Evolutionary conservation across 1,140 invertebrate species (phyloP).

Genomic region (Sarcophaga peregrina): DNA sequence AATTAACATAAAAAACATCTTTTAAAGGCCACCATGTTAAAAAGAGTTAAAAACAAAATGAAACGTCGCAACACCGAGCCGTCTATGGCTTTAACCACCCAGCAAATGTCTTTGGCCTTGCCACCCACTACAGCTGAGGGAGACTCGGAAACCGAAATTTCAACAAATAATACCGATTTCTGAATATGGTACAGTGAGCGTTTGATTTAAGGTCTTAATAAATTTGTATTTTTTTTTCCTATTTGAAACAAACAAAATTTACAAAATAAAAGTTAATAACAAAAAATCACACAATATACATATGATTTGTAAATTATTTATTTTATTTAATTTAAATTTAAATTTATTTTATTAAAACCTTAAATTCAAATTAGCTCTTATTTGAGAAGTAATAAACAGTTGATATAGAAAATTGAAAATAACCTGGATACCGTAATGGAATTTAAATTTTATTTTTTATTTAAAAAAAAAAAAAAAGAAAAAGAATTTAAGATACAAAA

Average conservation of each 20-base stretch:
- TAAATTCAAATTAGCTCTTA: slow-evolving; percentile 39
- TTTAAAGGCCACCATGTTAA: slow-evolving; percentile 84
- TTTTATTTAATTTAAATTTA: neutral
- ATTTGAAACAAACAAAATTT: neutral
- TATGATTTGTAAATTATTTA: neutral
- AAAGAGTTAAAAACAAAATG: slow-evolving; percentile 94
- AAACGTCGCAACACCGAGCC: slow-evolving; percentile 93
- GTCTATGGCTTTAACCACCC: slow-evolving; percentile 78
- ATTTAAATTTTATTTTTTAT: slow-evolving; percentile 20
- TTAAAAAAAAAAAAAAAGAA: neutral
- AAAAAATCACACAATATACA: slow-evolving; percentile 2
- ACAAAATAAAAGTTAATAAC: neutral
- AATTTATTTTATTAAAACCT: slow-evolving; percentile 23
- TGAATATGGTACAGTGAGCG: slow-evolving; percentile 76
- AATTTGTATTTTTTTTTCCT: neutral
- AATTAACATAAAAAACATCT: neutral
- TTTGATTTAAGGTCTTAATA: slow-evolving; percentile 70
- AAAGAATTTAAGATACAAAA: neutral
- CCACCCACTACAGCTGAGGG: slow-evolving; percentile 65
- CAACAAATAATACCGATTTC: slow-evolving; percentile 67
- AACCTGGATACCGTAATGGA: neutral
- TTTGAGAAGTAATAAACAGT: neutral
- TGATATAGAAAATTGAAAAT: neutral
- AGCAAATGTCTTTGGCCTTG: slow-evolving; percentile 70
- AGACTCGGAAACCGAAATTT: slow-evolving; percentile 66